Evolutionary conservation across 2,797 vertebrate genomes (phyloP).

Genomic region (Zenarchopterus dispar): DNA sequence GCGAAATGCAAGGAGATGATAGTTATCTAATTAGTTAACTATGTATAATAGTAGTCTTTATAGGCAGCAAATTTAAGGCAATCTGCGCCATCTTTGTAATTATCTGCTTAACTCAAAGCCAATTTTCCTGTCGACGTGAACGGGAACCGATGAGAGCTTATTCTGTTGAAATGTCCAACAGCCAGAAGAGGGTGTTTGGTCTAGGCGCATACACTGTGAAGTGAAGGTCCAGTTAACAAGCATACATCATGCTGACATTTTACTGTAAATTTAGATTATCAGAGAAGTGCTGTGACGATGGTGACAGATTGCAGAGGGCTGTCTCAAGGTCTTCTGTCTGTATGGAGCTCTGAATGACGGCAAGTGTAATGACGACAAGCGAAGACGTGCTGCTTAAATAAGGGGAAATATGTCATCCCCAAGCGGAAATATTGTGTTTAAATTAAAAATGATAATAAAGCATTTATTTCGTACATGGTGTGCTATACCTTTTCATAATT

Average conservation of each 20-base stretch:
- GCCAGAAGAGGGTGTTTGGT: constrained; percentile 30
- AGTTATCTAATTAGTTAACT: constrained; percentile 10
- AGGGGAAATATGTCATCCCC: constrained; percentile 14
- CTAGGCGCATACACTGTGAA: constrained; percentile 48
- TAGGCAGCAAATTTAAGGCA: not conserved
- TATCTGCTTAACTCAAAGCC: constrained; percentile 15
- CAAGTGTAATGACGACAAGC: no score
- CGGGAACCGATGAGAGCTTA: not conserved
- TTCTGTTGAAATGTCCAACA: constrained; percentile 14
- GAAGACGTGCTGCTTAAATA: constrained; percentile 35
- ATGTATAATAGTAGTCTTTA: constrained; percentile 1
- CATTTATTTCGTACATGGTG: not conserved
- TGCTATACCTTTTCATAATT: not conserved
- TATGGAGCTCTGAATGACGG: constrained; percentile 26
- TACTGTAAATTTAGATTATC: constrained; percentile 81
- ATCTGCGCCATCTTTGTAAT: constrained; percentile 12
- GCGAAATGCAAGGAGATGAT: constrained; percentile 9
- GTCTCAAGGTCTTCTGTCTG: constrained; percentile 71
- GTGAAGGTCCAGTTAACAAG: constrained; percentile 69
- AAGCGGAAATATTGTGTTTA: constrained; percentile 41
- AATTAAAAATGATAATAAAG: constrained; percentile 20
- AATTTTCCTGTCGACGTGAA: constrained; percentile 8
- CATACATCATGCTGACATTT: constrained; percentile 76
- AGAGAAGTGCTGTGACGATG: constrained; percentile 72
- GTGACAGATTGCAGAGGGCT: constrained; percentile 74